Conservation (phyloP, 2,888 invertebrate species). For the Criorhina ranunculi region DNA sequence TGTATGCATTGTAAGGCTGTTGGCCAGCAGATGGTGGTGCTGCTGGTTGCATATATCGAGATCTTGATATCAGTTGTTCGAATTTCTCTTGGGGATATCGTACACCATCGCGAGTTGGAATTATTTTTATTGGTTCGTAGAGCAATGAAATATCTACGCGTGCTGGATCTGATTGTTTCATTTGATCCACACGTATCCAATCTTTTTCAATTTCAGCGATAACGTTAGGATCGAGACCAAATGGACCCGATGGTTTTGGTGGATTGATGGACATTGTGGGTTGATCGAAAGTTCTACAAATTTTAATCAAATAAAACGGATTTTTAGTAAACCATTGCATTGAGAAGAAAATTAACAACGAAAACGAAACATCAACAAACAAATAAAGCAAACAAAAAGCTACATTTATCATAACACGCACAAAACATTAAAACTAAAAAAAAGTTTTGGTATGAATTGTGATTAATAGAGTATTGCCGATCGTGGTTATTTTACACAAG, state of each 20-base stretch:
- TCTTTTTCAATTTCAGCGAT: constrained; percentile 88
- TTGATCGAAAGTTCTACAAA: constrained; percentile 82
- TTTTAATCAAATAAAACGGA: constrained; percentile 7
- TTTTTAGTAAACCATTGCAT: neutral
- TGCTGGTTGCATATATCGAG: constrained; percentile 81
- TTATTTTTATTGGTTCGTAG: constrained; percentile 85
- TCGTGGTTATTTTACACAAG: neutral
- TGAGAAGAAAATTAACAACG: constrained; percentile 4
- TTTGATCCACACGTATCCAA: constrained; percentile 84
- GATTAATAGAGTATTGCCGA: neutral
- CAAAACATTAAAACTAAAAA: constrained; percentile 10
- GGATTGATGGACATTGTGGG: constrained; percentile 78
- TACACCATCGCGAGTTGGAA: constrained; percentile 85
- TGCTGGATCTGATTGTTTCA: constrained; percentile 84
- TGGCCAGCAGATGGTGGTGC: constrained; percentile 78
- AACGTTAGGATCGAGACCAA: constrained; percentile 90
- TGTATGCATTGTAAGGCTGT: constrained; percentile 80
- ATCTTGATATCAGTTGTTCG: constrained; percentile 81
- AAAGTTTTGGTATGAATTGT: constrained; percentile 4
- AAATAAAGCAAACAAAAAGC: constrained; percentile 42
- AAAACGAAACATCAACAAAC: constrained; percentile 38
- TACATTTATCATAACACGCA: constrained; percentile 31
- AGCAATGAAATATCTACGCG: constrained; percentile 83
- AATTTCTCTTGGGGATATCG: constrained; percentile 83
- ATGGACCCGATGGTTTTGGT: constrained; percentile 88